A percentile compares a stretch with the other conserved stretches of the same genome.
Conservation (phyloP, 2,797 vertebrate species). For the Myotis myotis region DNA sequence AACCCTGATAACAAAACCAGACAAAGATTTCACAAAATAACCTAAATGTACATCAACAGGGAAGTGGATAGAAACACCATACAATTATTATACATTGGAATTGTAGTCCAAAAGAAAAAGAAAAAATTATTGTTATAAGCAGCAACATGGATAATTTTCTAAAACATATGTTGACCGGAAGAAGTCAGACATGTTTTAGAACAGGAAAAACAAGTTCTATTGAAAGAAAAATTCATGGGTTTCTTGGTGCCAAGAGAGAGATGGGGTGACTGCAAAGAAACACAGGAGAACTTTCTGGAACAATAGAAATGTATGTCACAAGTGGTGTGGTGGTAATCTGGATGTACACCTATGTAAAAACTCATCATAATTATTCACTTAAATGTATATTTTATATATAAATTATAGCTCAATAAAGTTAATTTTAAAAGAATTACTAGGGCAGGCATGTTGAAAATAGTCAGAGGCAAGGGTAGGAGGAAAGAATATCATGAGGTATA, state of each 20-base stretch:
- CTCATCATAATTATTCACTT: not conserved
- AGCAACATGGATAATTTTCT: not conserved
- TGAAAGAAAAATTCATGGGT: not conserved
- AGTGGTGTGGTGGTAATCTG: not conserved
- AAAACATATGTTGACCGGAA: not conserved
- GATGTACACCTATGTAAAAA: not conserved
- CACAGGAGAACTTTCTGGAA: not conserved
- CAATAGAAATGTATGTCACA: not conserved
- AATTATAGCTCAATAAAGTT: not conserved
- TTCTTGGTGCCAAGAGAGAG: not conserved
- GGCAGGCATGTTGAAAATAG: not conserved
- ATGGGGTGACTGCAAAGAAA: not conserved
- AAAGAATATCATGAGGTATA: not conserved
- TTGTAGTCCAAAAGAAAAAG: not conserved
- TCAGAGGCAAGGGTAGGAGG: not conserved
- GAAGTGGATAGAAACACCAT: not conserved
- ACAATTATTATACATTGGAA: not conserved
- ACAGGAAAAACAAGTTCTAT: not conserved
- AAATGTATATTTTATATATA: not conserved
- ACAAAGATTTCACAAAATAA: not conserved
- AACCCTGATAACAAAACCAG: not conserved
- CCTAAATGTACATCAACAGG: not conserved
- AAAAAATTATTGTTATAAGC: not conserved
- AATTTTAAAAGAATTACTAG: not conserved
- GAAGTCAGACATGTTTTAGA: not conserved